phyloP scores from a whole-genome alignment of 1,140 invertebrate genomes.

The Pseudomyrmex cubaensis region DNA sequence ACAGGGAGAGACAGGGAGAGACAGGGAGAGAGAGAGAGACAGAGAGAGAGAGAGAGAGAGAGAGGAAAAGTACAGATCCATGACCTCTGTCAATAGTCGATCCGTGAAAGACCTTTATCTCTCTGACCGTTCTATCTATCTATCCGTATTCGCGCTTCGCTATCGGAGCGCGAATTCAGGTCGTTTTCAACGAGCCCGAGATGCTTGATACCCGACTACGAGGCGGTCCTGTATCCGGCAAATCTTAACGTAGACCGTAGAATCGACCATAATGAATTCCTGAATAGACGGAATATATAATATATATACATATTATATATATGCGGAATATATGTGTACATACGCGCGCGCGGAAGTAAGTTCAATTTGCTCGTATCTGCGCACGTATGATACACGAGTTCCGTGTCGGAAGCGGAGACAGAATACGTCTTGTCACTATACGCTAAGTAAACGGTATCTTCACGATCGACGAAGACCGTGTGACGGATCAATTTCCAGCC shows the following conservation, averaged over 20 bases:
- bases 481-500: constrained; percentile 39
- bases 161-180: constrained; percentile 42
- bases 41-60: not conserved
- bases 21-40: not conserved
- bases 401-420: constrained; percentile 59
- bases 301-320: no score
- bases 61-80: not conserved
- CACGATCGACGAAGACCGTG: constrained; percentile 16
- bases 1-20: no score
- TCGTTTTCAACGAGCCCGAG: constrained; percentile 55
- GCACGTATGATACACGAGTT: constrained; percentile 14
- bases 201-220: constrained; percentile 64
- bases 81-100: not conserved
- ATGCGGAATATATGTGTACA: no score
- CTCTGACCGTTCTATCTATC: constrained; percentile 48
- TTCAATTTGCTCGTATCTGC: constrained; percentile 59
- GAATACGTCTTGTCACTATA: constrained; percentile 62
- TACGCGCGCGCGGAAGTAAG: constrained; percentile 62
- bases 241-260: constrained; percentile 70
- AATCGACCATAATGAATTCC: constrained; percentile 78
- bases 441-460: constrained; percentile 67
- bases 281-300: constrained; percentile 71
- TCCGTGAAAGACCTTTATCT: constrained; percentile 61
- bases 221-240: constrained; percentile 67
- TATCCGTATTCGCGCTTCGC: not conserved